Evolutionary conservation across 2,113 vertebrate genomes (phyloP), one percentile per base, ranked within the genome.

Genomic region (Tyto alba): DNA sequence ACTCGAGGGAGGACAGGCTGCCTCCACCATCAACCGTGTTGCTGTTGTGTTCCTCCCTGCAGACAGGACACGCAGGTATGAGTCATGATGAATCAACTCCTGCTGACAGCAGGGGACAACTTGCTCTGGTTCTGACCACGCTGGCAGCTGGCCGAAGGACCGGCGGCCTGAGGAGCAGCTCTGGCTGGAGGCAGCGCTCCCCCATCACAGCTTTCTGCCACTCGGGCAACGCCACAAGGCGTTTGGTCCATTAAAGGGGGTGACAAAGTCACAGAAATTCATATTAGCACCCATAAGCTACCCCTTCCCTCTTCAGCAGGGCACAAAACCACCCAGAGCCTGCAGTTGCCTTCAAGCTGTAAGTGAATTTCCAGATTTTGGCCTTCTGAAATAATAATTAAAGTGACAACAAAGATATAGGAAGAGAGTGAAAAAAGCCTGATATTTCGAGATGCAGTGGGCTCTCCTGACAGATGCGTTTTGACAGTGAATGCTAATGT

Each of bases 11-110:
- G 88, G 50, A 50, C 73, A 15, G 3, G 13, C 40, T 18, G 78
- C 43, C 68, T 78, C 56, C 40, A 3, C 34, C 78, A 8, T 36
- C n/a, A 7, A 5, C 13, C 10, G 2, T 8, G 2, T 10, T 7
- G 11, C 74, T 26, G 0, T 40, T 13, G 56, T 16, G 41, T 14
- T 56, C 34, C 48, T 66, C 76, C 45, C 73, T 5, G 10, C 52
- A 27, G 55, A 21, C 10, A 29, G 63, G 68, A 26, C 48, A 34
- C 4, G 34, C 74, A 41, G 84, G 47, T 27, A n/a, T 85, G 88
- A 89, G 75, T 95, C 91, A 77, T 91, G 86, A 93, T 85, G 91
- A 89, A 67, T 89, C 94, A 78, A 45, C 15, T 34, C 55, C 50
- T 56, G 47, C 41, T 19, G 22, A 52, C 71, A 62, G 50, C 67